These are phyloP conservation scores for Archivesica marissinica DNA, from an alignment of 1,140 invertebrate species.

Conservation along the genomic window DNA sequence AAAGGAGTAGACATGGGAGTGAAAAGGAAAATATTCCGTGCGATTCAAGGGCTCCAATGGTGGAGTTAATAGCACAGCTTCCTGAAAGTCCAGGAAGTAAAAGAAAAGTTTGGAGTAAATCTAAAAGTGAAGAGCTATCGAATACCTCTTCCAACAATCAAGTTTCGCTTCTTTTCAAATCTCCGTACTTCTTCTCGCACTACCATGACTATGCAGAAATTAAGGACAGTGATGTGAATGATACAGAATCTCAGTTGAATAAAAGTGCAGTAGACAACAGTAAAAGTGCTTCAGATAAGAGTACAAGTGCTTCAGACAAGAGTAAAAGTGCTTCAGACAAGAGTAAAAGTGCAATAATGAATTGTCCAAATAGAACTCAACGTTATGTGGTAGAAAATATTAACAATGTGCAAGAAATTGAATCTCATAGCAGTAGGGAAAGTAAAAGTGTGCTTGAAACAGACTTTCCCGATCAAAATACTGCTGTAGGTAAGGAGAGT, in stretches of 20 bases:
- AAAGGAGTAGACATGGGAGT: conserved; percentile 34
- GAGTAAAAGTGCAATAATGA: not conserved
- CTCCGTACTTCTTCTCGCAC: conserved; percentile 70
- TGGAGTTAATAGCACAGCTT: conserved; percentile 59
- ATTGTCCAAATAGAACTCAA: conserved; percentile 1
- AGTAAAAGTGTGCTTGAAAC: conserved; percentile 50
- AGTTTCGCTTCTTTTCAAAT: conserved; percentile 3
- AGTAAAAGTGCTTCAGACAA: not conserved
- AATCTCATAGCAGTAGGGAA: conserved; percentile 24
- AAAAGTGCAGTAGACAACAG: conserved; percentile 1
- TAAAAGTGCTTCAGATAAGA: not conserved
- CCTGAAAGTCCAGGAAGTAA: conserved; percentile 72
- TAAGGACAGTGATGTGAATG: conserved; percentile 49
- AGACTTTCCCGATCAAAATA: conserved; percentile 42
- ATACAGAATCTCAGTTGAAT: conserved; percentile 6
- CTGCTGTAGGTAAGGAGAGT: not conserved
- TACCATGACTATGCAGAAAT: conserved; percentile 81
- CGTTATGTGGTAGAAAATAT: conserved; percentile 47
- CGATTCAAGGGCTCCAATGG: not conserved
- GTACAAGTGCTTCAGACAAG: not conserved
- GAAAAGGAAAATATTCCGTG: conserved; percentile 36
- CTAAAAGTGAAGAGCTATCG: conserved; percentile 50
- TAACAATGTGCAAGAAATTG: conserved; percentile 20
- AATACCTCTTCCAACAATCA: conserved; percentile 33
- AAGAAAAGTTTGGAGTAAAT: conserved; percentile 66